These are phyloP conservation scores for Syngnathoides biaculeatus DNA, from an alignment of 2,113 vertebrate species.

Conservation along the genomic window DNA sequence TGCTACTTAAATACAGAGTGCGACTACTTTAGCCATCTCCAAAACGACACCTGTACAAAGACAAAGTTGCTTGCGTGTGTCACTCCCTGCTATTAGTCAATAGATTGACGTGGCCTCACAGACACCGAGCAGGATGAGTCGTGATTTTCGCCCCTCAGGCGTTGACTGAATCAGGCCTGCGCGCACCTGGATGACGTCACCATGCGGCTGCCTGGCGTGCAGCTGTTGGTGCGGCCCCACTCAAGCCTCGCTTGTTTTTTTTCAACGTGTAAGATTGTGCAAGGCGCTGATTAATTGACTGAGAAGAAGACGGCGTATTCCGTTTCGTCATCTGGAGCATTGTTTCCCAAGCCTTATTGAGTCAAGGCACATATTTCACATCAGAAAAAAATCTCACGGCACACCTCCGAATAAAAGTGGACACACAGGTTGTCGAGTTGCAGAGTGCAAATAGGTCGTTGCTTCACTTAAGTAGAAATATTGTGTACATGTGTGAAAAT, in stretches of 20 bases:
- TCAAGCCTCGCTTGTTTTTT: background rate
- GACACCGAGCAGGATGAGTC: slow-evolving; percentile 13
- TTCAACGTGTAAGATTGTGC: background rate
- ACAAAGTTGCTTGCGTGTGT: background rate
- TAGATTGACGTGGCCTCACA: slow-evolving; percentile 1
- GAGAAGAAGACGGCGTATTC: background rate
- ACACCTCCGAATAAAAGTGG: no score
- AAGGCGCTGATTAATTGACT: background rate
- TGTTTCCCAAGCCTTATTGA: background rate
- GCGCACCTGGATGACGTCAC: slow-evolving; percentile 47
- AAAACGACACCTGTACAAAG: background rate
- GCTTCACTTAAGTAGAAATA: no score
- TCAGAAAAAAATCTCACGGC: no score
- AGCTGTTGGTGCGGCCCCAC: background rate
- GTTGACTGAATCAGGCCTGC: slow-evolving; percentile 28
- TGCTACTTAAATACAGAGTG: background rate
- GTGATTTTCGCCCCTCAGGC: background rate
- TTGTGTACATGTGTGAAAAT: no score
- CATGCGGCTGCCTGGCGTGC: background rate
- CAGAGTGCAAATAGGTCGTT: no score
- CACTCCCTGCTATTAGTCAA: slow-evolving; percentile 14
- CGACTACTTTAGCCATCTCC: background rate
- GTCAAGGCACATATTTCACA: no score
- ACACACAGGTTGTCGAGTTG: no score
- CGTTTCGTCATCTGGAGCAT: background rate